A percentile compares a stretch with the other conserved stretches of the same genome.
These are phyloP conservation scores for Ascidia mentula DNA, from an alignment of 23 tunicate species.

Conservation along the genomic window DNA sequence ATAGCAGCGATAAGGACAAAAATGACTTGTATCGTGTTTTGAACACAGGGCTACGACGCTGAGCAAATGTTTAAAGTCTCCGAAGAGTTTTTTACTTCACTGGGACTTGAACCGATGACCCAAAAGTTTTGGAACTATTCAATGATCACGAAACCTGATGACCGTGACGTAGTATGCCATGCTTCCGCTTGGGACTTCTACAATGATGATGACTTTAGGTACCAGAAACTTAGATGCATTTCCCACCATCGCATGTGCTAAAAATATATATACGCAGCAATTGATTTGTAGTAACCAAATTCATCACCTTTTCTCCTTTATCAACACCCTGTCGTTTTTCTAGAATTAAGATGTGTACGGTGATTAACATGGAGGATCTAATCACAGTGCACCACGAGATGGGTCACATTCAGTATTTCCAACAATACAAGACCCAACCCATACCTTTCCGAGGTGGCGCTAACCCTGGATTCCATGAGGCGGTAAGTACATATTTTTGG, in stretches of 20 bases:
- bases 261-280: not conserved
- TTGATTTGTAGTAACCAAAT: too few species aligned
- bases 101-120: conserved; percentile 87
- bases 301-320: too few species aligned
- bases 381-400: conserved; percentile 97
- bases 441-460: conserved; percentile 89
- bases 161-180: conserved; percentile 89
- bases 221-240: not conserved
- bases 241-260: not conserved
- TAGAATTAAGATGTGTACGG: conserved; percentile 98
- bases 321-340: not conserved
- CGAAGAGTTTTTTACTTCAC: conserved; percentile 82
- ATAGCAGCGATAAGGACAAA: too few species aligned
- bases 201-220: conserved; percentile 85
- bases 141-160: conserved; percentile 81
- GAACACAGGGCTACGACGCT: conserved; percentile 61
- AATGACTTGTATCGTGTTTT: too few species aligned
- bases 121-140: conserved; percentile 85
- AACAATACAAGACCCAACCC: conserved; percentile 87
- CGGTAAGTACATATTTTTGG: conserved; percentile 48
- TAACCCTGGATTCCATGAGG: conserved; percentile 98
- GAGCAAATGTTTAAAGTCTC: conserved; percentile 76
- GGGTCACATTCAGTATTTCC: conserved; percentile 98
- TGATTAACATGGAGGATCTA: conserved; percentile 77
- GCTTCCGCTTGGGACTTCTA: conserved; percentile 99